phyloP scores from a whole-genome alignment of 1,140 invertebrate species.

The Hylaeus volcanicus region DNA sequence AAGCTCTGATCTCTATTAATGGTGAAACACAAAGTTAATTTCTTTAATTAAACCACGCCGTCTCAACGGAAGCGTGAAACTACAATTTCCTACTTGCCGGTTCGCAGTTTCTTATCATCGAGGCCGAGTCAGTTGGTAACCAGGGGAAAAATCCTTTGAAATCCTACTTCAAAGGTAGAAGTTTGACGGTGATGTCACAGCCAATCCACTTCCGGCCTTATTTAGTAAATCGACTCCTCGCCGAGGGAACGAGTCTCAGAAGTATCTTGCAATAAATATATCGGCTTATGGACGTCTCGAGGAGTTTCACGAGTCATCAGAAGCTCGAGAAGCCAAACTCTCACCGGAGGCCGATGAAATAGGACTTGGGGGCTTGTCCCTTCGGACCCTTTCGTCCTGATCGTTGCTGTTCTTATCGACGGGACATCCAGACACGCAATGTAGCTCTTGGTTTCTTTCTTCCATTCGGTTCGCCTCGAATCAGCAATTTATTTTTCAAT shows the following conservation, averaged over 20 bases:
- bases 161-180: conserved; percentile 48
- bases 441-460: neutral
- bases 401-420: neutral
- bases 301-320: conserved; percentile 62
- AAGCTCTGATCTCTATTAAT: neutral
- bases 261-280: conserved; percentile 61
- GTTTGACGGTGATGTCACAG: conserved; percentile 49
- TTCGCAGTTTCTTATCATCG: conserved; percentile 12
- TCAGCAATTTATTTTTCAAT: neutral
- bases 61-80: neutral
- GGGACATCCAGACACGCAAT: neutral
- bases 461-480: neutral
- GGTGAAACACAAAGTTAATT: neutral
- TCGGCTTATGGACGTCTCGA: conserved; percentile 61
- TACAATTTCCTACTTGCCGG: neutral
- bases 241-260: conserved; percentile 46
- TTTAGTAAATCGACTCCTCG: conserved; percentile 60
- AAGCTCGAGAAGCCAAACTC: conserved; percentile 54
- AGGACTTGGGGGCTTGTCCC: conserved; percentile 32
- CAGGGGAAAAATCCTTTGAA: conserved; percentile 47
- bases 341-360: conserved; percentile 52
- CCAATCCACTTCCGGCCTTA: conserved; percentile 61
- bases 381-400: conserved; percentile 5
- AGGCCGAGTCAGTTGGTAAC: conserved; percentile 2
- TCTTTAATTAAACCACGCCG: conserved; percentile 39